Evolutionary conservation across 2,888 invertebrate genomes (phyloP).

Genomic region (Dione vanillae): DNA sequence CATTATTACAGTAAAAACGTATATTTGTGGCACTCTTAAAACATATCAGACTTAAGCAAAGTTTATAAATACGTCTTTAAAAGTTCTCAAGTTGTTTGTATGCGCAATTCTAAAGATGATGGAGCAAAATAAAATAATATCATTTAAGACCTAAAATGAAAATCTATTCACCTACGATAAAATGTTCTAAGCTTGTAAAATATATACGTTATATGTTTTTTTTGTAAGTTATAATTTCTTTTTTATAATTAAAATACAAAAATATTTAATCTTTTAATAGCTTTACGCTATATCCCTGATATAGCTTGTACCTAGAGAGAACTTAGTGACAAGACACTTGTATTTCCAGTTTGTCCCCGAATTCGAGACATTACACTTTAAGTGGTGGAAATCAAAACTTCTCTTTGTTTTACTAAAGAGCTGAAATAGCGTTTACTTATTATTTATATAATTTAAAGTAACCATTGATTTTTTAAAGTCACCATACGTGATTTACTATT

Average conservation of each 20-base stretch:
- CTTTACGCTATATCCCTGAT: background rate
- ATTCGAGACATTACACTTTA: background rate
- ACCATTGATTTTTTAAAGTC: no score
- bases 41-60: slow-evolving; percentile 9
- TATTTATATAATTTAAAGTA: no score
- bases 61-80: slow-evolving; percentile 24
- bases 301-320: background rate
- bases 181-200: background rate
- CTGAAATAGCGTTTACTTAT: background rate
- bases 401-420: background rate
- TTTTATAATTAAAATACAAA: no score
- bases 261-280: no score
- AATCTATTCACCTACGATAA: background rate
- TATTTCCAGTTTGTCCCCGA: background rate
- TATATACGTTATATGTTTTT: no score
- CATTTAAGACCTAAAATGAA: slow-evolving; percentile 10
- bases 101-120: slow-evolving; percentile 23
- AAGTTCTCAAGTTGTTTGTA: slow-evolving; percentile 29
- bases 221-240: no score
- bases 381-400: background rate
- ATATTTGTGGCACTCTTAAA: slow-evolving; percentile 1
- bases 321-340: background rate
- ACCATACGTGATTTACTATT: no score
- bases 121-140: slow-evolving; percentile 12
- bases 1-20: background rate